Evolutionary conservation across 2,888 invertebrate species (phyloP).

Genomic region (Cenopis cana): DNA sequence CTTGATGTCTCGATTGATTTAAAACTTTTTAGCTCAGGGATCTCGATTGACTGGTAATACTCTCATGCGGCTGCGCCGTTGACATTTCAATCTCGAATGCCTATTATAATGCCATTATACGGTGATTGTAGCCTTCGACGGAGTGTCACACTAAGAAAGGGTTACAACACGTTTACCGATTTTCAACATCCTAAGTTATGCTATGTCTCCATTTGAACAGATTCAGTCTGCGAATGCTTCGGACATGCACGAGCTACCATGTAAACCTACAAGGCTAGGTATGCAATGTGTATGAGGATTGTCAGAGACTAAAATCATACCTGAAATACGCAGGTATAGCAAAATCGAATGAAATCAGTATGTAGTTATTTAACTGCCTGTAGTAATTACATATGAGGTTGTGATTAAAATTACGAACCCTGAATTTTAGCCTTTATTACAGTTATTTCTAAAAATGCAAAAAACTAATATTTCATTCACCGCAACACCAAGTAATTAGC

Average conservation of each 20-base stretch:
- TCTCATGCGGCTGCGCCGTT: constrained; percentile 8
- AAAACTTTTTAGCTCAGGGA: constrained; percentile 1
- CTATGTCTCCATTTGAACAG: neutral
- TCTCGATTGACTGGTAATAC: constrained; percentile 20
- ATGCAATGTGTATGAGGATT: too few species aligned
- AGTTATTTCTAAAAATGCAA: neutral
- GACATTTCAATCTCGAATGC: constrained; percentile 43
- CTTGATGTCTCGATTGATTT: neutral
- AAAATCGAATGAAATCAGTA: neutral
- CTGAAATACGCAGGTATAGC: neutral
- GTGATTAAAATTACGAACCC: neutral
- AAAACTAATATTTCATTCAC: constrained; percentile 12
- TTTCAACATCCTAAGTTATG: constrained; percentile 4
- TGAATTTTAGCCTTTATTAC: neutral
- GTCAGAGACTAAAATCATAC: neutral
- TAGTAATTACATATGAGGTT: neutral
- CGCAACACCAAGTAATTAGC: constrained; percentile 20
- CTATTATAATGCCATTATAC: constrained; percentile 40
- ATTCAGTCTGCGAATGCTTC: neutral
- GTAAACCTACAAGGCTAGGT: neutral
- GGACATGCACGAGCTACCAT: neutral
- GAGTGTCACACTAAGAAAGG: constrained; percentile 23
- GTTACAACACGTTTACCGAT: constrained; percentile 12
- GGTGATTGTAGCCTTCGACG: constrained; percentile 34
- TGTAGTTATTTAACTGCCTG: too few species aligned